Base-by-base conservation (phyloP, 2,797 vertebrate genomes). In the Cynodonichthys magdalenae region DNA sequence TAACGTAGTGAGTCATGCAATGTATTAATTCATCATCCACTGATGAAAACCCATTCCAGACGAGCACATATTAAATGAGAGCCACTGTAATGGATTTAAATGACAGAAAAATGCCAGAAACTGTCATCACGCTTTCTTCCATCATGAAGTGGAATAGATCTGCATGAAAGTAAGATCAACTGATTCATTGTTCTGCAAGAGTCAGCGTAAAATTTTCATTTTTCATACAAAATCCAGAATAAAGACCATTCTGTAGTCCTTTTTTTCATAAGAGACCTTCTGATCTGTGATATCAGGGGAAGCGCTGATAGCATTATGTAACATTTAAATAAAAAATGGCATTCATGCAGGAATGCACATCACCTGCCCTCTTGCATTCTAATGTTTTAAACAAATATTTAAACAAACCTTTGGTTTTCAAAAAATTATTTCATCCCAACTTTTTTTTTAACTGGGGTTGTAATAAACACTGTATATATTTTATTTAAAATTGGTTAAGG, bases 281-380 rank as follows among this genome's bases (percentile, higher is more conserved):
- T 60, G 11, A 57, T 41, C 36, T 55, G 27, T 20, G 51, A 45
- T 50, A 39, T 46, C 41, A 34, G n/a, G 17, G 51, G 29, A 55
- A 47, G 55, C 9, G 1, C 46, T 20, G 39, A 42, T 44, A 5
- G 19, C 59, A 46, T 49, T 59, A 59, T 31, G 11, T 19, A 53
- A 5, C 1, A 10, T 27, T 59, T 6, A 31, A 39, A 14, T 39
- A 39, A 31, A 31, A 31, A 31, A 9, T 31, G 9, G 31, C 31
- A 31, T 31, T 24, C 24, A 24, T 24, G 24, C 24, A 24, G 24
- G 24, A 31, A 5, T 31, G 31, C 31, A 31, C 9, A 31, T 31
- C 31, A 39, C 36, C 10, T 39, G 36, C 36, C 36, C 11, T 3
- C 36, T 14, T 39, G 11, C 11, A 39, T 39, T 10, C 10, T 4